These are phyloP conservation scores for Hemibagrus guttatus DNA, from an alignment of 2,797 vertebrate genomes.

Conservation along the genomic window DNA sequence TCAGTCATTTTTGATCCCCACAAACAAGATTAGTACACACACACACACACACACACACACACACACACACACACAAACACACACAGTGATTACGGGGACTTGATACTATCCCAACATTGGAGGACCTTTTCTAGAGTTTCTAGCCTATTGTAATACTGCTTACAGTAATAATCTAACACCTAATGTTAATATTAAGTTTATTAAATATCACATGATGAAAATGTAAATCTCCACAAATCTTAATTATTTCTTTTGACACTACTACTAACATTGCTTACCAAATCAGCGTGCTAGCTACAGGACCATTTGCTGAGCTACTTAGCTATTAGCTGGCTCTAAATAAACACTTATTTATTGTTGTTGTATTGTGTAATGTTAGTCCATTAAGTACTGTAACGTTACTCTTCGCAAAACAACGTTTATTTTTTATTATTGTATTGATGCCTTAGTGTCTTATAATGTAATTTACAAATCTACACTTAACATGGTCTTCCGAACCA, in stretches of 20 bases:
- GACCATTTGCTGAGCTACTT: neutral
- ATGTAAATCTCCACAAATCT: neutral
- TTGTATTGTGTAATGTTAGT: neutral
- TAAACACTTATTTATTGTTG: neutral
- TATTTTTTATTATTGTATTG: neutral
- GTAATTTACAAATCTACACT: too few relatives aligned
- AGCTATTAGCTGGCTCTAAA: neutral
- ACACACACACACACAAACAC: too few relatives aligned
- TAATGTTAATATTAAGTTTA: neutral
- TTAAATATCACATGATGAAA: neutral
- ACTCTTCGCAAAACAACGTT: neutral
- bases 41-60: too few relatives aligned
- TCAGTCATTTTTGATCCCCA: too few relatives aligned
- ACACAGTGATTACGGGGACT: too few relatives aligned
- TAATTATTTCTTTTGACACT: neutral
- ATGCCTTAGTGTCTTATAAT: neutral
- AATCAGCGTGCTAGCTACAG: neutral
- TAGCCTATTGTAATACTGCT: too few relatives aligned
- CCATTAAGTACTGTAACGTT: neutral
- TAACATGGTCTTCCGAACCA: too few relatives aligned
- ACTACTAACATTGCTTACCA: neutral
- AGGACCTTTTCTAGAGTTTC: too few relatives aligned
- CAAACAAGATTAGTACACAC: too few relatives aligned
- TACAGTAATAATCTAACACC: neutral
- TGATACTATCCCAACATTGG: too few relatives aligned